These are phyloP conservation scores for Blera fallax DNA, from an alignment of 2,888 invertebrate species.

Conservation along the genomic window DNA sequence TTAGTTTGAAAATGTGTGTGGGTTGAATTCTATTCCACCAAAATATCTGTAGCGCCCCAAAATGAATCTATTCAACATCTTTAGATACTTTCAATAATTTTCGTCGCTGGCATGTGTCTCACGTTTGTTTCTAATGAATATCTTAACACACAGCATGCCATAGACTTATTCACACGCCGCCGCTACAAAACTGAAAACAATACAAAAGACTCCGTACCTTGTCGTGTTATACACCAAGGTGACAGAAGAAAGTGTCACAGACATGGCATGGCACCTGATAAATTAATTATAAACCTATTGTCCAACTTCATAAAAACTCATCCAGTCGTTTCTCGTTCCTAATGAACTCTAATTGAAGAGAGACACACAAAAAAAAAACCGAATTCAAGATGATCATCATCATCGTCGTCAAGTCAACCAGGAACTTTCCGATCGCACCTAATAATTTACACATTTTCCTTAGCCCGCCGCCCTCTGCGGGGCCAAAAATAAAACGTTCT, in stretches of 20 bases:
- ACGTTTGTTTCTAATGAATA: too few relatives aligned
- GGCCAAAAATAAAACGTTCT: not conserved
- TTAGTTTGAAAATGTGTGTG: too few relatives aligned
- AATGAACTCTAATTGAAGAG: constrained; percentile 22
- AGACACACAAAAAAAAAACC: not conserved
- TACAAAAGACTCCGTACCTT: too few relatives aligned
- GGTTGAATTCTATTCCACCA: too few relatives aligned
- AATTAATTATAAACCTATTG: not conserved
- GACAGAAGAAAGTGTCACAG: not conserved
- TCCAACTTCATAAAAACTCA: not conserved
- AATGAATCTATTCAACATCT: too few relatives aligned
- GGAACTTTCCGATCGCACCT: constrained; percentile 18
- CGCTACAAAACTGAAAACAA: not conserved
- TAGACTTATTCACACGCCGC: not conserved
- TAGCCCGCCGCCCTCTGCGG: not conserved
- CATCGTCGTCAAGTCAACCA: not conserved
- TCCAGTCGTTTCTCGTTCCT: not conserved
- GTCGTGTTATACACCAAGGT: not conserved
- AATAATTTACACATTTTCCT: constrained; percentile 8
- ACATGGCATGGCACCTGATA: not conserved
- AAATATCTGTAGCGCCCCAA: too few relatives aligned
- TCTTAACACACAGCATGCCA: too few relatives aligned
- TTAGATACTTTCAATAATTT: too few relatives aligned
- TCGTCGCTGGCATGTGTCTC: too few relatives aligned
- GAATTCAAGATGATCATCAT: not conserved